Conservation (phyloP, 2,888 invertebrate species). For the Desoria tigrina region DNA sequence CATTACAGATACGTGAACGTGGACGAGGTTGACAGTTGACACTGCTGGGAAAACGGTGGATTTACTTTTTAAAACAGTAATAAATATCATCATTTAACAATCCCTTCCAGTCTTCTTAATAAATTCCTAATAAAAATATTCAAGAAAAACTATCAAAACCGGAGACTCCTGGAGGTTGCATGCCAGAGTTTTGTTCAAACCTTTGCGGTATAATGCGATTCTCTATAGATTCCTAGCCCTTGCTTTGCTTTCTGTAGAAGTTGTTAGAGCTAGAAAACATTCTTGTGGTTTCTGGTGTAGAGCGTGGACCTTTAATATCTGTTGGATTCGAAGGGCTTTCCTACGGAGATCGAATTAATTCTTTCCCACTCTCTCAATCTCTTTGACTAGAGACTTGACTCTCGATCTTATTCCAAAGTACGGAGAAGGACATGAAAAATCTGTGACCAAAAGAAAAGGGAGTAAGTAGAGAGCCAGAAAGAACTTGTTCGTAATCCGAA, state of each 20-base stretch:
- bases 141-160: too few species aligned
- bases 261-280: constrained; percentile 8
- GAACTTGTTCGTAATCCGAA: constrained; percentile 52
- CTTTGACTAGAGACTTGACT: not conserved
- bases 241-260: too few species aligned
- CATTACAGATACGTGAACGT: not conserved
- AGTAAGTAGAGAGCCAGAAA: constrained; percentile 19
- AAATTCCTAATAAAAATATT: too few species aligned
- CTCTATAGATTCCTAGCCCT: too few species aligned
- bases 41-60: constrained; percentile 6
- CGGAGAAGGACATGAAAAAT: constrained; percentile 10
- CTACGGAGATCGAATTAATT: constrained; percentile 51
- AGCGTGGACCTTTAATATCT: too few species aligned
- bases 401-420: too few species aligned
- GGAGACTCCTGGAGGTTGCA: too few species aligned
- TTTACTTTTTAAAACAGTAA: not conserved
- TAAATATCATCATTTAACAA: too few species aligned
- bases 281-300: constrained; percentile 31
- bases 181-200: too few species aligned
- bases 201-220: too few species aligned
- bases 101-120: too few species aligned
- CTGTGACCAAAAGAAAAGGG: constrained; percentile 8
- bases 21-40: constrained; percentile 12
- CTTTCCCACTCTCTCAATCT: constrained; percentile 7
- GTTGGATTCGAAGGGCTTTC: constrained; percentile 33